These are phyloP conservation scores for Aethes cnicana DNA, from an alignment of 2,888 invertebrate species.

Conservation along the genomic window DNA sequence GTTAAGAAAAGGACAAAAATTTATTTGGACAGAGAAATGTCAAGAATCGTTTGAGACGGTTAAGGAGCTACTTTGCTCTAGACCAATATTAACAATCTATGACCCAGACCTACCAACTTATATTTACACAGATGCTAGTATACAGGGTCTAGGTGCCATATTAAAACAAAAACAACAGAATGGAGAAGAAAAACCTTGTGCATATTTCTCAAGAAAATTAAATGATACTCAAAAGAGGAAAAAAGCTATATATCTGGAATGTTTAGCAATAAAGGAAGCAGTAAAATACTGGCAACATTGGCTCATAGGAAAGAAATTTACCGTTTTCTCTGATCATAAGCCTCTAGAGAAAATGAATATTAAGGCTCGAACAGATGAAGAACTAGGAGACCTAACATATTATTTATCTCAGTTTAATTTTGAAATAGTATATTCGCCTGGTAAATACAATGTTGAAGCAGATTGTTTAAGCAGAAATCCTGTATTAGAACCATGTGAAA, in stretches of 20 bases:
- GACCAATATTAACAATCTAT: slow-evolving; percentile 1
- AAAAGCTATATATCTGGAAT: slow-evolving; percentile 22
- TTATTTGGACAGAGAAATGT: slow-evolving; percentile 9
- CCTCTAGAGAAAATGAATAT: slow-evolving; percentile 25
- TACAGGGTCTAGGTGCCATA: background rate
- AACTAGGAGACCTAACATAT: background rate
- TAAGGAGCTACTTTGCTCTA: background rate
- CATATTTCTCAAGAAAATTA: slow-evolving; percentile 31
- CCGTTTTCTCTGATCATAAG: slow-evolving; percentile 9
- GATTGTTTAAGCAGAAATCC: slow-evolving; percentile 3
- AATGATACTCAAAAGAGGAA: slow-evolving; percentile 21
- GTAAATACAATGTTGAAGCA: background rate
- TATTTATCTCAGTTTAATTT: slow-evolving; percentile 1
- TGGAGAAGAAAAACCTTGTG: slow-evolving; percentile 28
- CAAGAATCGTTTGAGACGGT: background rate
- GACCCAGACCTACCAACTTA: background rate
- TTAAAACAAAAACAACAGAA: slow-evolving; percentile 2
- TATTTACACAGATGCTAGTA: background rate
- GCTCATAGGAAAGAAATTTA: slow-evolving; percentile 5
- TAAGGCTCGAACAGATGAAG: slow-evolving; percentile 1
- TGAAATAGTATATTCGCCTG: background rate
- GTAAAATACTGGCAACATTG: slow-evolving; percentile 23
- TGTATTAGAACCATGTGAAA: background rate
- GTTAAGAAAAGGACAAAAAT: slow-evolving; percentile 32
- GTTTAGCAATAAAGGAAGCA: slow-evolving; percentile 20